Evolutionary conservation across 37 sponge, comb jelly and placozoan genomes (phyloP).

Genomic region (Agelas oroides): DNA sequence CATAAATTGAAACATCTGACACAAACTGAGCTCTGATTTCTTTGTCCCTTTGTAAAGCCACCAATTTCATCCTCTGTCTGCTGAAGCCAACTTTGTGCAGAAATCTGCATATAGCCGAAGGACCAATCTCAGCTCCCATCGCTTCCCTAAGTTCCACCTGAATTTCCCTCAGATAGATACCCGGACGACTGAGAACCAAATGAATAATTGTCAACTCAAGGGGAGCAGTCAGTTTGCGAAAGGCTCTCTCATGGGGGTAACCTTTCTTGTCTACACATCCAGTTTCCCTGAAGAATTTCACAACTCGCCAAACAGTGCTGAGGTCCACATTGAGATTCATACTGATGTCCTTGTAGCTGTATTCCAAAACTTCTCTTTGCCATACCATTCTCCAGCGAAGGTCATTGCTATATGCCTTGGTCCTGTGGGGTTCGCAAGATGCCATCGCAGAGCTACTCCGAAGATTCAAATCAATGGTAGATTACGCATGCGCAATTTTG

Average conservation of each 20-base stretch:
- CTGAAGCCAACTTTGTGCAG: slow-evolving; percentile 21
- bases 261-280: slow-evolving; percentile 28
- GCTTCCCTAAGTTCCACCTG: background rate
- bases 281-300: slow-evolving; percentile 14
- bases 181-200: background rate
- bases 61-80: background rate
- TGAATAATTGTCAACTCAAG: slow-evolving; percentile 10
- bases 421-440: slow-evolving; percentile 21
- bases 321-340: slow-evolving; percentile 35
- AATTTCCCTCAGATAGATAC: slow-evolving; percentile 18
- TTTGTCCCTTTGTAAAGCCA: background rate
- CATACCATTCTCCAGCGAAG: slow-evolving; percentile 53
- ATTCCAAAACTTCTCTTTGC: slow-evolving; percentile 34
- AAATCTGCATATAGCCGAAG: slow-evolving; percentile 12
- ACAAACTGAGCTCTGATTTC: background rate
- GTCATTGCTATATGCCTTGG: slow-evolving; percentile 42
- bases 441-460: background rate
- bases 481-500: background rate
- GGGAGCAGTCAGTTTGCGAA: slow-evolving; percentile 15
- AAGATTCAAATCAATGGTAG: background rate
- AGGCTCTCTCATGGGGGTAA: slow-evolving; percentile 17
- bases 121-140: slow-evolving; percentile 2
- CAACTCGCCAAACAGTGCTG: slow-evolving; percentile 40
- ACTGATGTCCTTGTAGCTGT: slow-evolving; percentile 1
- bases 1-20: slow-evolving; percentile 18